phyloP scores from a whole-genome alignment of 2,888 invertebrate species.

The Merodon equestris region DNA sequence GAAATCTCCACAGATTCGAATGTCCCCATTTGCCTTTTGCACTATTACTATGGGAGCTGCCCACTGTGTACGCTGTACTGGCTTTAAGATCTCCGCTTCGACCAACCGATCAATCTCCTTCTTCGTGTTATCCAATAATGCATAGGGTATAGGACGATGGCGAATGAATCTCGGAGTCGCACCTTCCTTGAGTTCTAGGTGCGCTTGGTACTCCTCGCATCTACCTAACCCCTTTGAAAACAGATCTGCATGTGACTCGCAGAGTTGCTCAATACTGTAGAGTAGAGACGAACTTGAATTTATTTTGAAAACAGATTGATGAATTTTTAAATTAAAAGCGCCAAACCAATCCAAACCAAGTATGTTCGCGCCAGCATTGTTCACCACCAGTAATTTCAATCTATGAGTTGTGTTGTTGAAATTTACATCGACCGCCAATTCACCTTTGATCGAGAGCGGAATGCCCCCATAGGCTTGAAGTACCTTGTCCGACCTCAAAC shows the following conservation, averaged over 20 bases:
- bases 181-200: slow-evolving; percentile 4
- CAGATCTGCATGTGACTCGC: not conserved
- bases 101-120: slow-evolving; percentile 6
- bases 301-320: no score
- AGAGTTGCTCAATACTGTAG: slow-evolving; percentile 2
- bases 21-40: no score
- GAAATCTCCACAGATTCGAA: no score
- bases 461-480: slow-evolving; percentile 17
- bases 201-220: slow-evolving; percentile 1
- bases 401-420: slow-evolving; percentile 1
- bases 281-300: not conserved
- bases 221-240: not conserved
- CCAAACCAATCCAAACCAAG: slow-evolving; percentile 26
- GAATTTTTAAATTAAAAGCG: slow-evolving; percentile 21
- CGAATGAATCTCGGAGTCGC: slow-evolving; percentile 7
- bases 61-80: no score
- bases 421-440: not conserved
- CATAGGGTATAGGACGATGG: slow-evolving; percentile 7
- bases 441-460: slow-evolving; percentile 7
- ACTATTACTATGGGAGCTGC: no score
- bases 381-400: slow-evolving; percentile 5
- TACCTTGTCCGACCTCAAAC: slow-evolving; percentile 13
- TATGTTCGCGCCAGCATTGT: slow-evolving; percentile 1
- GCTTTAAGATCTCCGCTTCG: not conserved
- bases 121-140: not conserved